Evolutionary conservation across 64 coral and sea anemone species (phyloP).

Genomic region (Cladopsammia gracilis): DNA sequence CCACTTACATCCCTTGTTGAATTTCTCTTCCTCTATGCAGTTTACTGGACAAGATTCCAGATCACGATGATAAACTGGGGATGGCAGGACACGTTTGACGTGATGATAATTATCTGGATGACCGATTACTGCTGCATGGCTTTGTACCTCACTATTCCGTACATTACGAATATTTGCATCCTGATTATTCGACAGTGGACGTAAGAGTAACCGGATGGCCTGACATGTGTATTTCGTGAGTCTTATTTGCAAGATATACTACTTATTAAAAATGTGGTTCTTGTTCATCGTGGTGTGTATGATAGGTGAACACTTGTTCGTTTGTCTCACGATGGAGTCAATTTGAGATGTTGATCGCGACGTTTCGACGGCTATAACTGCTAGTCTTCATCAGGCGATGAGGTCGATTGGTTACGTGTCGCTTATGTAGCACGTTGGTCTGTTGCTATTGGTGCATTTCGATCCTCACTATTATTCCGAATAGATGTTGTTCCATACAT

Average conservation of each 20-base stretch:
- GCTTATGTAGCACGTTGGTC: too few relatives aligned
- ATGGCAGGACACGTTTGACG: slow-evolving; percentile 18
- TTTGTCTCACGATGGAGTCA: too few relatives aligned
- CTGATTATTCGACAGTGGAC: background rate
- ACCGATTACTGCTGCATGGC: background rate
- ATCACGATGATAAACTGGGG: background rate
- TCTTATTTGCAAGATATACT: background rate
- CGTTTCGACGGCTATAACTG: too few relatives aligned
- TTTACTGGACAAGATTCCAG: background rate
- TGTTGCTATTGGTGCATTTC: too few relatives aligned
- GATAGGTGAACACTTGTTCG: too few relatives aligned
- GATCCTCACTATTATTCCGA: too few relatives aligned
- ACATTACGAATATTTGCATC: background rate
- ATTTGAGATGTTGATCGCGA: too few relatives aligned
- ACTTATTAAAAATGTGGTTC: background rate
- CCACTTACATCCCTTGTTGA: too few relatives aligned
- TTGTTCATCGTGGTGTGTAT: too few relatives aligned
- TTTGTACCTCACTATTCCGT: background rate
- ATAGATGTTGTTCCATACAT: too few relatives aligned
- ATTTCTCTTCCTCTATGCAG: background rate
- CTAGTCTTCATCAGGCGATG: too few relatives aligned
- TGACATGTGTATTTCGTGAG: background rate
- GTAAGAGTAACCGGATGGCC: background rate
- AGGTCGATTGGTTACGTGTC: too few relatives aligned
- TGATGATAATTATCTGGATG: background rate